Evolutionary conservation across 2,797 vertebrate genomes (phyloP), one percentile per base, ranked within the genome.

Genomic region (Ctenopoma kingsleyae): DNA sequence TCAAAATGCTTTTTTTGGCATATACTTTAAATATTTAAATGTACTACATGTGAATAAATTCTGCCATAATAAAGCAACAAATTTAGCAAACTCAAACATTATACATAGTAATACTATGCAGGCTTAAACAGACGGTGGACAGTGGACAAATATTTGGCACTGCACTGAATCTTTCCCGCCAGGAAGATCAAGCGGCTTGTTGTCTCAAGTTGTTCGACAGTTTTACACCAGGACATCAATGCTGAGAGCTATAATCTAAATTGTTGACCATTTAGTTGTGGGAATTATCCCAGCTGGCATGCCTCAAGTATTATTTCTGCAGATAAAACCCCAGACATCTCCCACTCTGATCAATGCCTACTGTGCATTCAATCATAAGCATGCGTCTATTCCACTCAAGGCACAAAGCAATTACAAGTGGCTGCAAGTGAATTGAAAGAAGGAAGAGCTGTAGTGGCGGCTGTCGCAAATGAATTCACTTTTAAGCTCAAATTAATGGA

Each of bases 341-440:
- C 52, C 73, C 19, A 19, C 67, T 63, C 66, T 75, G 85, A 91
- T 89, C 84, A 84, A 85, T 85, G 80, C 76, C 81, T 62, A 68
- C 78, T 82, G 68, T 75, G 77, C 82, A 78, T 87, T 88, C 85
- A 90, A 85, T 89, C 78, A 82, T 58, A 61, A 81, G 84, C 74
- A 32, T 17, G 58, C 55, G 66, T 88, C 78, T 70, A 84, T 83
- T 85, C 81, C 85, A 74, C 76, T 83, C 79, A 74, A 65, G 63
- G 86, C 88, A 88, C 84, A 87, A 86, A 90, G 82, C 85, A 90
- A 87, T 91, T 91, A 90, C 76, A 82, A 87, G 89, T 81, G 83
- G 79, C 82, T 88, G 72, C 58, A 1, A 87, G 87, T 84, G 78
- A 79, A 78, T 67, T 76, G 74, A 86, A 75, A 84, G 43, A 53